Conservation (phyloP, 35 echinoderm and acorn worm species). For the Amphiura filiformis region DNA sequence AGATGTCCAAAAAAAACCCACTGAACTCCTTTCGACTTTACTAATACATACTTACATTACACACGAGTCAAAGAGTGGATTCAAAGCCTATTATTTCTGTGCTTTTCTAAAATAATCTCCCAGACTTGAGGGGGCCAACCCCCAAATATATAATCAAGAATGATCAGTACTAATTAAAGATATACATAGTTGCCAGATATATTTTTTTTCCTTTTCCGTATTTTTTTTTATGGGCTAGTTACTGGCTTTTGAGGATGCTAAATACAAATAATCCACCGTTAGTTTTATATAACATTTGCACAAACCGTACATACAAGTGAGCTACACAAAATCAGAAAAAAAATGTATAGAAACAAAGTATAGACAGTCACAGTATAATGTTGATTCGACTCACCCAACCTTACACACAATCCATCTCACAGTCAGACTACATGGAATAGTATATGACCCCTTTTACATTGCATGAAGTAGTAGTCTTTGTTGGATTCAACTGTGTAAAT, state of each 20-base stretch:
- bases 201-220: background rate
- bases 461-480: background rate
- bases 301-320: slow-evolving; percentile 11
- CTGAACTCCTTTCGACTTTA: too few species aligned
- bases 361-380: slow-evolving; percentile 1
- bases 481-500: background rate
- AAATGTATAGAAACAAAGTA: background rate
- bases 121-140: background rate
- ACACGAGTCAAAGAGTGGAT: too few species aligned
- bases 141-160: slow-evolving; percentile 6
- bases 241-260: background rate
- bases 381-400: background rate
- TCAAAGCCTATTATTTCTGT: too few species aligned
- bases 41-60: too few species aligned
- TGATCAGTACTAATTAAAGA: slow-evolving; percentile 7
- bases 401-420: background rate
- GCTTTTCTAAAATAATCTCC: background rate
- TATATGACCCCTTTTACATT: background rate
- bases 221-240: background rate
- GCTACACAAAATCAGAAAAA: slow-evolving; percentile 15
- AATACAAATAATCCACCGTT: slow-evolving; percentile 12
- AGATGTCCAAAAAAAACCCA: too few species aligned
- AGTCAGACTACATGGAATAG: background rate
- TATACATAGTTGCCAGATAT: slow-evolving; percentile 9
- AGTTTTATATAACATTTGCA: slow-evolving; percentile 15